Evolutionary conservation across 2,888 invertebrate genomes (phyloP), one percentile per base, ranked within the genome.

Genomic region (Anaspis maculata): DNA sequence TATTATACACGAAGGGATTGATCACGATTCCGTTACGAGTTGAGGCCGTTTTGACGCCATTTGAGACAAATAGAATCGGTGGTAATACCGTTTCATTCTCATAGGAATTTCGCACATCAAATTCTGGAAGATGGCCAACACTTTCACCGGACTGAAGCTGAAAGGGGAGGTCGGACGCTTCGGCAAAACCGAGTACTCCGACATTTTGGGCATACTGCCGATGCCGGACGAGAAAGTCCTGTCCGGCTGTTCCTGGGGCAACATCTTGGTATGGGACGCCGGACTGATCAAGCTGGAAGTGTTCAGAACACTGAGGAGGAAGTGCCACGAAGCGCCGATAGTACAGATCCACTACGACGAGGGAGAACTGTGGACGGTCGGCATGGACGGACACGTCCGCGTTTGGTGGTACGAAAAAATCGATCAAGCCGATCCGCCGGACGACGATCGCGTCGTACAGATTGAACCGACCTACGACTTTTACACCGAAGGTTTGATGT

Each of bases 341-440:
- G 69, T 73, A n/a, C 79, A 79, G 54, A 72, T 82, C 41, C 56
- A 54, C 32, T 66, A 57, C 40, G 46, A 52, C 27, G 56, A 61
- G 1, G 63, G 61, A 1, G 66, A 66, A 49, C 39, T 67, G 5
- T 63, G 59, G 61, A 61, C 63, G 52, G 70, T 61, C 53, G 56
- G 83, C 1, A 74, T 77, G 56, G 89, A 89, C 57, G 88, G 88
- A 0, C 82, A 77, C 59, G 72, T 87, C 9, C 72, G 79, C 3
- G 77, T 87, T 6, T 94, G 94, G 92, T 88, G 84, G 65, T 91
- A 90, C 73, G 88, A 89, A 48, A 82, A 83, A 0, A 86, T 92
- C n/a, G 89, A 91, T 46, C 76, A 83, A 41, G 85, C 90, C 0
- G 86, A 91, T 62, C 81, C 83, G 0, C 76, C 82, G 0, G 88